Base-by-base conservation (phyloP, 2,888 invertebrate species). In the Perizoma flavofasciatum region DNA sequence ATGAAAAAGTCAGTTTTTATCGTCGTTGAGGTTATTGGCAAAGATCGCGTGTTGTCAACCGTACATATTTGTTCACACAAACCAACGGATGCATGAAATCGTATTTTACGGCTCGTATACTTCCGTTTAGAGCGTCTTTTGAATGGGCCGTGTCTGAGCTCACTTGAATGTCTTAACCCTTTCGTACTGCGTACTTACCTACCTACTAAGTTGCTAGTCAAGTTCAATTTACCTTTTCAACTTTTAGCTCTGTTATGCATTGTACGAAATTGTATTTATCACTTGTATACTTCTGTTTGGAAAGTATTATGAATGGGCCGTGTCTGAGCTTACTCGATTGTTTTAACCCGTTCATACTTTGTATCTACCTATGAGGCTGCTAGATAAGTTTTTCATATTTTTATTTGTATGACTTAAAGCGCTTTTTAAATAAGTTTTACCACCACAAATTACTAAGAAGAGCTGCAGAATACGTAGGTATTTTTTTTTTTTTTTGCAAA, bases 81-180 rank as follows among this genome's bases (percentile, higher is more conserved):
- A 82, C 79, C 82, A 84, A 85, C 82, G 88, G 86, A 89, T 88
- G 90, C 91, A 86, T 92, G 89, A 91, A 91, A 91, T 91, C 88
- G 86, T 88, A 88, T 91, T 92, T 90, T 86, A 89, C 90, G 89
- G 86, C 85, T 88, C 88, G 89, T 83, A 83, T 87, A 86, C 84
- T 83, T 83, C 84, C 88, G 85, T 84, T 88, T 85, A 87, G 86
- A 88, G 83, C 85, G 83, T 83, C 86, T 88, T 88, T 88, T 87
- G 86, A 89, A 89, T 88, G 83, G 85, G 78, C 80, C 81, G 77
- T 82, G 79, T 84, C 83, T 86, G 80, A 85, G 80, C 79, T 81
- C 82, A 76, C 76, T 79, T 78, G 79, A 86, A 88, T 82, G 85
- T 85, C 85, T 86, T 86, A 82, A 78, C 79, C 77, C 81, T 74